A percentile compares a stretch with the other conserved stretches of the same genome.
These are phyloP conservation scores for Uromys caudimaculatus DNA, from an alignment of 2,797 vertebrate species.

Conservation along the genomic window DNA sequence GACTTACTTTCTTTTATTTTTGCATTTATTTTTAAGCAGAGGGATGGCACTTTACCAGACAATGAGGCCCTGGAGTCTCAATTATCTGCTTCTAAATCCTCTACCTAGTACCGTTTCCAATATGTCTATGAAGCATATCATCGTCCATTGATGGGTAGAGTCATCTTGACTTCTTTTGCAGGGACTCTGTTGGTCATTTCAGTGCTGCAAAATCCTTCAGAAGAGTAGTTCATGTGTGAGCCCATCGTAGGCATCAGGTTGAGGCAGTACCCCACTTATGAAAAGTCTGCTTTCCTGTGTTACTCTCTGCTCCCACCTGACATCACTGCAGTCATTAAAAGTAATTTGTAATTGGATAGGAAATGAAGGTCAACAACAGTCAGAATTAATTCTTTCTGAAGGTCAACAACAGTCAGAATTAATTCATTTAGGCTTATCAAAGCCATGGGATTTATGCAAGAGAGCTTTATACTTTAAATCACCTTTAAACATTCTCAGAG, in stretches of 20 bases:
- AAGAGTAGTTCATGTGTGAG: neutral
- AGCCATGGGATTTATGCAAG: neutral
- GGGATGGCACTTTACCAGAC: neutral
- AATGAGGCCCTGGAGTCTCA: neutral
- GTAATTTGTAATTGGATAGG: neutral
- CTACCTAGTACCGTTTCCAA: neutral
- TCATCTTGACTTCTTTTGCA: neutral
- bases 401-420: slow-evolving; percentile 9
- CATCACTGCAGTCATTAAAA: slow-evolving; percentile 25
- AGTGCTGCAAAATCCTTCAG: neutral
- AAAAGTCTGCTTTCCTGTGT: neutral
- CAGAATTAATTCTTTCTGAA: slow-evolving; percentile 48
- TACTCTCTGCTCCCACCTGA: neutral
- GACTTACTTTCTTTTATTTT: neutral
- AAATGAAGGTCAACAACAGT: slow-evolving; percentile 20
- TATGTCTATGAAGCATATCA: neutral
- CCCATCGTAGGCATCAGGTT: neutral
- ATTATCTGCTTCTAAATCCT: neutral
- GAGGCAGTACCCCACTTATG: neutral
- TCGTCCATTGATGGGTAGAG: neutral
- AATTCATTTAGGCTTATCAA: slow-evolving; percentile 14
- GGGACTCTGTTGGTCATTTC: neutral
- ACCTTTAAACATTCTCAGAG: neutral
- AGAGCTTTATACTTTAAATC: slow-evolving; percentile 7
- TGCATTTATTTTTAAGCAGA: neutral